Percentiles rank a stretch among this genome's conserved stretches.
Conservation (phyloP, 1,140 invertebrate genomes). For the Proctacanthus coquilletti region DNA sequence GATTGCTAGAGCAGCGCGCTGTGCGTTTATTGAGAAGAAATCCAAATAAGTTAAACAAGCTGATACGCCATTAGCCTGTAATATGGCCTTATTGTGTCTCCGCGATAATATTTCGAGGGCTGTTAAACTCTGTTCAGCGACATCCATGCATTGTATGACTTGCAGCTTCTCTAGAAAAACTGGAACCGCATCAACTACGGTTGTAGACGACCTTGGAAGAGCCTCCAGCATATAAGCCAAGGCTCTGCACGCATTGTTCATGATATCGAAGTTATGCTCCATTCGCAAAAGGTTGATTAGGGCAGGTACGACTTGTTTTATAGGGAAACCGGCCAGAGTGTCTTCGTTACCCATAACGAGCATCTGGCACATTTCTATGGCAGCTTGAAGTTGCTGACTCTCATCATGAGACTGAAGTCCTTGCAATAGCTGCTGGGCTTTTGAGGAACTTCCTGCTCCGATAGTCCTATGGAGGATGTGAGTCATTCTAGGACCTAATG, state of each 20-base stretch:
- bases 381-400: constrained; percentile 90
- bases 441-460: constrained; percentile 69
- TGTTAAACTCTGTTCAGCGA: constrained; percentile 92
- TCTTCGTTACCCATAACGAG: constrained; percentile 99
- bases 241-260: constrained; percentile 97
- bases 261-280: constrained; percentile 99
- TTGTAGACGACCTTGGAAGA: constrained; percentile 84
- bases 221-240: constrained; percentile 99
- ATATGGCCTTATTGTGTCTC: constrained; percentile 89
- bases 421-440: constrained; percentile 85
- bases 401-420: constrained; percentile 93
- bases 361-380: constrained; percentile 97
- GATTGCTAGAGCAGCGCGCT: constrained; percentile 84
- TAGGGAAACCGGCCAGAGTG: constrained; percentile 92
- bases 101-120: constrained; percentile 92
- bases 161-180: constrained; percentile 91
- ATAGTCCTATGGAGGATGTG: constrained; percentile 89
- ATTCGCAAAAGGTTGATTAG: constrained; percentile 75
- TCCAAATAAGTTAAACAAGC: constrained; percentile 93
- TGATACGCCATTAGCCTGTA: constrained; percentile 85
- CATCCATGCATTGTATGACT: constrained; percentile 98
- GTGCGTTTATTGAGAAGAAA: constrained; percentile 94
- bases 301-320: constrained; percentile 93
- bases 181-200: constrained; percentile 93
- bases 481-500: constrained; percentile 91